Evolutionary conservation across 2,113 vertebrate species (phyloP).

Genomic region (Carollia perspicillata): DNA sequence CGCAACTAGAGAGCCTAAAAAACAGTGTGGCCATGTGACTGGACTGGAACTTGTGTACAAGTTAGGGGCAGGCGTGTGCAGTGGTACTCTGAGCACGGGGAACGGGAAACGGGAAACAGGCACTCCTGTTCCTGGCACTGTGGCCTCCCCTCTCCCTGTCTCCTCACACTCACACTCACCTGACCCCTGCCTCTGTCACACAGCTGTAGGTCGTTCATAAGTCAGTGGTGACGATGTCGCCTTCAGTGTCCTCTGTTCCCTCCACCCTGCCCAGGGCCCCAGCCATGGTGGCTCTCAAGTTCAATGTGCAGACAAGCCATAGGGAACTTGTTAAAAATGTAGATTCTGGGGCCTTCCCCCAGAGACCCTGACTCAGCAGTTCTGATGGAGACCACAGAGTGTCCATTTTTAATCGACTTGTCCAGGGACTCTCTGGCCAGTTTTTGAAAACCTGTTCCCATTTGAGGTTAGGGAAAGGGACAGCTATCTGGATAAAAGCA

Average conservation of each 20-base stretch:
- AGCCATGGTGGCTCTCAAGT: neutral
- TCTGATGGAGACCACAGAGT: neutral
- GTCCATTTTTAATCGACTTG: neutral
- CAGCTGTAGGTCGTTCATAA: neutral
- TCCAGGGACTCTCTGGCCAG: neutral
- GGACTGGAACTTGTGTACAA: neutral
- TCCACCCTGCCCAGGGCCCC: too few species aligned
- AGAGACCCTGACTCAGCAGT: neutral
- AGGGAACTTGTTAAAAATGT: neutral
- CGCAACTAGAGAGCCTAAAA: neutral
- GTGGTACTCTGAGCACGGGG: neutral
- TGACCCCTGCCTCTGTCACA: neutral
- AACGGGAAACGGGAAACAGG: too few species aligned
- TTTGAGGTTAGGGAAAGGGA: neutral
- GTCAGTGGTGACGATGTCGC: neutral
- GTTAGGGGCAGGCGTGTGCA: neutral
- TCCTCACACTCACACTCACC: neutral
- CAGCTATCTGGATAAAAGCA: neutral
- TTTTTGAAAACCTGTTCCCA: neutral
- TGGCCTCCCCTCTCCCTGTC: neutral
- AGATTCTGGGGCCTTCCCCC: neutral
- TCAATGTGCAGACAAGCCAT: neutral
- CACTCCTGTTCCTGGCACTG: too few species aligned
- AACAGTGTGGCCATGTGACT: neutral
- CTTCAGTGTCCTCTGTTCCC: neutral